phyloP scores from a whole-genome alignment of 2,113 vertebrate species.

The Cromileptes altivelis region DNA sequence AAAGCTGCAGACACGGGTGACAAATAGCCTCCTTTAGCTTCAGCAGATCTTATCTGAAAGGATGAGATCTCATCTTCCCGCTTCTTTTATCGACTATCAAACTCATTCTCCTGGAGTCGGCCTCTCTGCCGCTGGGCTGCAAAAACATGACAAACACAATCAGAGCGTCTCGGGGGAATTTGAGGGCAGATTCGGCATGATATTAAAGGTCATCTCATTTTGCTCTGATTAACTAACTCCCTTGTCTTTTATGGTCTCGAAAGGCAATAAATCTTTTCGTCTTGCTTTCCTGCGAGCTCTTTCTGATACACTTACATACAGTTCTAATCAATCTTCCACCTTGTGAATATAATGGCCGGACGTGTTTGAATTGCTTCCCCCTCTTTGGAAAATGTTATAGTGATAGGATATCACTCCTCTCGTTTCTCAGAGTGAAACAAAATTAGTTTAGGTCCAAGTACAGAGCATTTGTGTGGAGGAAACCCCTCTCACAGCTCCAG shows the following conservation, averaged over 20 bases:
- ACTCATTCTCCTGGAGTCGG: slow-evolving; percentile 37
- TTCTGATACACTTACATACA: not conserved
- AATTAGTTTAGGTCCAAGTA: slow-evolving; percentile 52
- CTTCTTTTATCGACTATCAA: slow-evolving; percentile 62
- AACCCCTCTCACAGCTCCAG: slow-evolving; percentile 32
- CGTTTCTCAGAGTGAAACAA: slow-evolving; percentile 19
- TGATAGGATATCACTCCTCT: slow-evolving; percentile 17
- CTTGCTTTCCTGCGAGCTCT: slow-evolving; percentile 2
- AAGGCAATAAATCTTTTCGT: slow-evolving; percentile 45
- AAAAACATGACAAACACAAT: slow-evolving; percentile 67
- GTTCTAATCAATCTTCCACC: slow-evolving; percentile 39
- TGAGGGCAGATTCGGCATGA: slow-evolving; percentile 20
- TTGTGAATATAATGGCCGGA: slow-evolving; percentile 10
- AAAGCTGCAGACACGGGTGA: slow-evolving; percentile 36
- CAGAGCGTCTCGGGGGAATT: slow-evolving; percentile 26
- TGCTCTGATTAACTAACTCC: slow-evolving; percentile 46
- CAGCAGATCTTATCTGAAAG: slow-evolving; percentile 47
- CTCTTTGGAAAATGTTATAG: slow-evolving; percentile 5
- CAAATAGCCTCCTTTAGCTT: slow-evolving; percentile 52
- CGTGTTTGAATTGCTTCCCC: slow-evolving; percentile 4
- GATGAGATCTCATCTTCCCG: slow-evolving; percentile 49
- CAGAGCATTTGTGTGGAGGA: slow-evolving; percentile 18
- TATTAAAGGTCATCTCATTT: slow-evolving; percentile 75
- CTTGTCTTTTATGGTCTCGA: slow-evolving; percentile 31
- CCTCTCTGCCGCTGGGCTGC: slow-evolving; percentile 12